Percentiles rank a stretch among this genome's conserved stretches.
Evolutionary conservation across 2,113 vertebrate species (phyloP).

Genomic region (Cichladusa arquata): DNA sequence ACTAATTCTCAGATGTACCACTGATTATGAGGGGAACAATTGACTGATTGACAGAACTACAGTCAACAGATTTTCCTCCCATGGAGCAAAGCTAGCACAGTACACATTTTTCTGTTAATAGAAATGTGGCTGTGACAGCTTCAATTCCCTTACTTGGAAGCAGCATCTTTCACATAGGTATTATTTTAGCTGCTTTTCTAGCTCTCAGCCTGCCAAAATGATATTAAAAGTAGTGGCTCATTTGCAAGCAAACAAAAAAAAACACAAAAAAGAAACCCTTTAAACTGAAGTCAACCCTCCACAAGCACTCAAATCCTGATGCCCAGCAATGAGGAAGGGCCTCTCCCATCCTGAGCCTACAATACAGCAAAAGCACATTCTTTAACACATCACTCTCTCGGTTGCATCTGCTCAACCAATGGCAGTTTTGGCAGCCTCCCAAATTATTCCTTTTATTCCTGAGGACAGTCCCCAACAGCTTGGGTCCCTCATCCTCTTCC

Average conservation of each 20-base stretch:
- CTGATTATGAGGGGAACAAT: not conserved
- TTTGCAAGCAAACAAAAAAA: not conserved
- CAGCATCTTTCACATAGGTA: not conserved
- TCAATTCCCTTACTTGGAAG: not conserved
- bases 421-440: not conserved
- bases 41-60: not conserved
- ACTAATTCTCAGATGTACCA: not conserved
- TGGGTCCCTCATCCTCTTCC: not conserved
- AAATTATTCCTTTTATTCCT: not conserved
- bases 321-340: fast-evolving
- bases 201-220: not conserved
- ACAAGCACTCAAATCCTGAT: not conserved
- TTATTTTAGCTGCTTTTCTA: not conserved
- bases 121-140: not conserved
- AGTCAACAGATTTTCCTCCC: not conserved
- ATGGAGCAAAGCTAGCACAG: not conserved
- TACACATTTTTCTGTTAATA: not conserved
- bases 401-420: not conserved
- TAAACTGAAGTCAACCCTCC: not conserved
- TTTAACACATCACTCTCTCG: not conserved
- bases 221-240: fast-evolving
- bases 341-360: not conserved
- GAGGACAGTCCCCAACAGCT: not conserved
- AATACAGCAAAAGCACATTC: not conserved
- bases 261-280: not conserved